A percentile compares a stretch with the other conserved stretches of the same genome.
phyloP scores from a whole-genome alignment of 2,113 vertebrate genomes.

The Eira barbara region DNA sequence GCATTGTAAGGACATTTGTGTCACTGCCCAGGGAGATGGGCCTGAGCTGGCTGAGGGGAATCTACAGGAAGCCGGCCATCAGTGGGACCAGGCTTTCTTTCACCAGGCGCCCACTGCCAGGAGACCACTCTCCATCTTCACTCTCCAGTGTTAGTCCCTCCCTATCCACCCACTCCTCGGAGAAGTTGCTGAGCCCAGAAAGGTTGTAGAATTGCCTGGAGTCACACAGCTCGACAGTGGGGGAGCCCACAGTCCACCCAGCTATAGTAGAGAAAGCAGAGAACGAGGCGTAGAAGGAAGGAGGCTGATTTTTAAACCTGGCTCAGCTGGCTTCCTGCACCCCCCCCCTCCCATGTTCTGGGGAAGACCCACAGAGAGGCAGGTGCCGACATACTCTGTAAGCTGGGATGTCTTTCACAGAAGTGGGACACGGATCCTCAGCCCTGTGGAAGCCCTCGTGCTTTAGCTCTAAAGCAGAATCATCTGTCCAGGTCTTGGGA shows the following conservation, averaged over 20 bases:
- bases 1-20: background rate
- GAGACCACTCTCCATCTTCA: background rate
- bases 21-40: background rate
- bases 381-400: rapidly evolving
- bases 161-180: background rate
- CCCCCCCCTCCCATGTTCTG: background rate
- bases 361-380: background rate
- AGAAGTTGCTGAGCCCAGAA: background rate
- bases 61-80: background rate
- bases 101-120: background rate
- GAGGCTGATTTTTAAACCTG: background rate
- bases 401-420: background rate
- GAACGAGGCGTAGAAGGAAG: background rate
- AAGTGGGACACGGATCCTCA: background rate
- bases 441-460: background rate
- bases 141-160: background rate
- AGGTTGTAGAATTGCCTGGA: background rate
- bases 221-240: background rate
- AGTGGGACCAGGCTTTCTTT: background rate
- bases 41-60: background rate
- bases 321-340: background rate
- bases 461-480: background rate
- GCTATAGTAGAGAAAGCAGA: background rate
- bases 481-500: too few relatives aligned
- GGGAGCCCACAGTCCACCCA: background rate